phyloP scores from a whole-genome alignment of 2,888 invertebrate genomes.

The Agrotis clavis region DNA sequence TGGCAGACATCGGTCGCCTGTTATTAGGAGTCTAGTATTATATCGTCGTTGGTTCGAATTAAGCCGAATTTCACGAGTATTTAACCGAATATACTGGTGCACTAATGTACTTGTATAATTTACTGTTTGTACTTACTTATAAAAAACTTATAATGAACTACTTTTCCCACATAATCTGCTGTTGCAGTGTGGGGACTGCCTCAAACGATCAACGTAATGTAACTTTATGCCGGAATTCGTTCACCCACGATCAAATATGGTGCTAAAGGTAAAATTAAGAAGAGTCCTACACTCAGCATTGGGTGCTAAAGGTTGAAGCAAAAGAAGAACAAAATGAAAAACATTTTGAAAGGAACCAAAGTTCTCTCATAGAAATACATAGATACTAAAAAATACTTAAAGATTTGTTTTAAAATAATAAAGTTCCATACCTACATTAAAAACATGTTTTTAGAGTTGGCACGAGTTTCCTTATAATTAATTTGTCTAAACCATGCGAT shows the following conservation, averaged over 20 bases:
- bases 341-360: too few species aligned
- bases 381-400: too few species aligned
- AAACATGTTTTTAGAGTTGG: background rate
- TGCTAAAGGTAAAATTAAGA: too few species aligned
- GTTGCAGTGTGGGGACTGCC: background rate
- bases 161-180: background rate
- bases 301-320: too few species aligned
- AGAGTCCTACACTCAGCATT: too few species aligned
- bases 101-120: background rate
- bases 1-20: too few species aligned
- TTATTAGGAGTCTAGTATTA: too few species aligned
- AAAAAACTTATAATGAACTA: too few species aligned
- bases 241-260: too few species aligned
- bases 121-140: background rate
- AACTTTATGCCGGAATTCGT: background rate
- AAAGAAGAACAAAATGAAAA: too few species aligned
- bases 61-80: background rate
- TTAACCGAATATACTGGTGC: background rate
- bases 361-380: too few species aligned
- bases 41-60: too few species aligned
- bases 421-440: background rate
- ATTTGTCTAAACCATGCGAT: background rate
- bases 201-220: background rate
- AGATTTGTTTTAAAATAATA: background rate
- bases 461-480: slow-evolving; percentile 22